A percentile compares a stretch with the other conserved stretches of the same genome.
phyloP scores from a whole-genome alignment of 2,113 vertebrate genomes.

The Prunella fulvescens region DNA sequence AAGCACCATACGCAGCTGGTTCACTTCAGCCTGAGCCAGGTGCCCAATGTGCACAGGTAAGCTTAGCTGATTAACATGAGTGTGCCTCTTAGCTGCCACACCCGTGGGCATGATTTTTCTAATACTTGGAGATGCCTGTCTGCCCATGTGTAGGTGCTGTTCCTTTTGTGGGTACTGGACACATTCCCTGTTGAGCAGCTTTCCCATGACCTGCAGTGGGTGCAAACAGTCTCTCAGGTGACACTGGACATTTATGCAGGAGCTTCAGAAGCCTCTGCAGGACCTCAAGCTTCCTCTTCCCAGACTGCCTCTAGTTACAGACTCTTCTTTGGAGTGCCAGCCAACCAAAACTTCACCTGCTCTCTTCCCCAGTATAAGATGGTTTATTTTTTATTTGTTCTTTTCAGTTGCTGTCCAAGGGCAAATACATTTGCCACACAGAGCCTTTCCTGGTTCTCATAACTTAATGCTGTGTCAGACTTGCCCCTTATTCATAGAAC shows the following conservation, averaged over 20 bases:
- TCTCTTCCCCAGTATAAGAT: not conserved
- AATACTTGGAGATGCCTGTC: not conserved
- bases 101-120: not conserved
- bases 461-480: not conserved
- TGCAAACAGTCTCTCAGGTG: not conserved
- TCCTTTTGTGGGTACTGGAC: not conserved
- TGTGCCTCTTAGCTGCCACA: not conserved
- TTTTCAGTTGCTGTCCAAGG: not conserved
- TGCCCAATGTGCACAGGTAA: not conserved
- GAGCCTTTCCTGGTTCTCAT: not conserved
- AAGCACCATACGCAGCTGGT: not conserved
- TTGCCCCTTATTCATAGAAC: not conserved
- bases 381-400: not conserved
- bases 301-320: not conserved
- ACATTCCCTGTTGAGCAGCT: not conserved
- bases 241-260: not conserved
- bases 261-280: not conserved
- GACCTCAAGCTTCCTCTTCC: not conserved
- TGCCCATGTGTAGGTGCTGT: not conserved
- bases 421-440: not conserved
- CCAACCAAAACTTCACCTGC: not conserved
- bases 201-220: not conserved
- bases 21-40: not conserved
- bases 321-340: not conserved
- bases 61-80: not conserved